These are phyloP conservation scores for Torymus auratus DNA, from an alignment of 2,888 invertebrate species.

Conservation along the genomic window DNA sequence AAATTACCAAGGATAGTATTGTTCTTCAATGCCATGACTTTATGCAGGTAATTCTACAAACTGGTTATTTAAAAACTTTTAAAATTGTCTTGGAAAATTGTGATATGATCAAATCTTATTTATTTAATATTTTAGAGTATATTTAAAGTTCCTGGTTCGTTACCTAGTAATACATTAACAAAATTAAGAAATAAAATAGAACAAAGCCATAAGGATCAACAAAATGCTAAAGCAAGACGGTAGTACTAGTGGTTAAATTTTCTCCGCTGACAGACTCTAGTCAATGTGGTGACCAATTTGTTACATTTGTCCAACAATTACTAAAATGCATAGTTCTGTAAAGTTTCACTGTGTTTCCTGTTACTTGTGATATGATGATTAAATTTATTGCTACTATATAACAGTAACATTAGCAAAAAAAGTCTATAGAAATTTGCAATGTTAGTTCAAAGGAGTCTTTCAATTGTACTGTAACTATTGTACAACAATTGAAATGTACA, in stretches of 20 bases:
- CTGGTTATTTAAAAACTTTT: constrained; percentile 14
- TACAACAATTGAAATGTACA: constrained; percentile 56
- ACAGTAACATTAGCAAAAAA: constrained; percentile 41
- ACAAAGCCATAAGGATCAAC: constrained; percentile 79
- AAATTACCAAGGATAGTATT: constrained; percentile 86
- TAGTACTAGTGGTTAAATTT: constrained; percentile 68
- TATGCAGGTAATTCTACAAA: constrained; percentile 83
- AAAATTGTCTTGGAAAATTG: too few relatives aligned
- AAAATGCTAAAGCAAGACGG: constrained; percentile 68
- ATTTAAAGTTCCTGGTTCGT: constrained; percentile 88
- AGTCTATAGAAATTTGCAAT: constrained; percentile 26
- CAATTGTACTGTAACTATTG: constrained; percentile 48
- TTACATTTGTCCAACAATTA: constrained; percentile 37
- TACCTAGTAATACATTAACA: constrained; percentile 83
- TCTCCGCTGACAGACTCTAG: constrained; percentile 66
- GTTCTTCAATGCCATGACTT: constrained; percentile 92
- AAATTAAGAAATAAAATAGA: constrained; percentile 81
- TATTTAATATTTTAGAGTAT: constrained; percentile 80
- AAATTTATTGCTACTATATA: constrained; percentile 43
- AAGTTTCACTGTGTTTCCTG: constrained; percentile 49
- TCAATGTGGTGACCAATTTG: constrained; percentile 63
- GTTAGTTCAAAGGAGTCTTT: constrained; percentile 47
- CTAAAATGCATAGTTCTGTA: constrained; percentile 50
- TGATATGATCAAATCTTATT: constrained; percentile 23
- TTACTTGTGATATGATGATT: constrained; percentile 54